phyloP scores from a whole-genome alignment of 2,888 invertebrate species.

The Eulithis prunata region DNA sequence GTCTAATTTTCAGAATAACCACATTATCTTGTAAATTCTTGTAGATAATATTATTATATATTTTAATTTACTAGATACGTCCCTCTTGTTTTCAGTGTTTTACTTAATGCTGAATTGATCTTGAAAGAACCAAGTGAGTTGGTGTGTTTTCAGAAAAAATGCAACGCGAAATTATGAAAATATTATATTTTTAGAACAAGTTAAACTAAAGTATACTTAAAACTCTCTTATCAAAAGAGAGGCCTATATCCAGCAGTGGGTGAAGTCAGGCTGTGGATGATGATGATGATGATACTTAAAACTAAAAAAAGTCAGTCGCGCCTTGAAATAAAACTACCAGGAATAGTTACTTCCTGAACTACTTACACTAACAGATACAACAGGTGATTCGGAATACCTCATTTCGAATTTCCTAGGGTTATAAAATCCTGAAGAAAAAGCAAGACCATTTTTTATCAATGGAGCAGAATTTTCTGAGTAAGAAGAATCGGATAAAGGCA shows the following conservation, averaged over 20 bases:
- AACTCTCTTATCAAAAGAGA: too few relatives aligned
- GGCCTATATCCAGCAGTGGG: too few relatives aligned
- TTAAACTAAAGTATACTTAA: too few relatives aligned
- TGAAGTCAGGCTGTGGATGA: too few relatives aligned
- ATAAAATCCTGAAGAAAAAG: background rate
- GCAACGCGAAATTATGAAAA: background rate
- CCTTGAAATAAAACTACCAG: slow-evolving; percentile 55
- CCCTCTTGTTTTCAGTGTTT: too few relatives aligned
- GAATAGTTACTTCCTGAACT: slow-evolving; percentile 54
- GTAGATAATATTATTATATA: too few relatives aligned
- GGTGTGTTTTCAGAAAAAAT: background rate
- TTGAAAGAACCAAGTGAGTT: too few relatives aligned
- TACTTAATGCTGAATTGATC: too few relatives aligned
- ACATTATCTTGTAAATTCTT: background rate
- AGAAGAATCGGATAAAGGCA: background rate
- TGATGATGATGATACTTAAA: slow-evolving; percentile 3
- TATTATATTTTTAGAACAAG: too few relatives aligned
- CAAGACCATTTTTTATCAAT: background rate
- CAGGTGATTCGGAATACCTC: slow-evolving; percentile 52
- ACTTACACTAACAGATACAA: slow-evolving; percentile 55
- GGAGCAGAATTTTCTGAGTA: background rate
- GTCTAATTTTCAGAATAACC: slow-evolving; percentile 5
- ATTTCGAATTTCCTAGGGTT: slow-evolving; percentile 22
- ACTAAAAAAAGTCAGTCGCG: slow-evolving; percentile 56
- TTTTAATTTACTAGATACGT: too few relatives aligned